phyloP scores from a whole-genome alignment of 2,797 vertebrate species.

The Sebastes nivosus region DNA sequence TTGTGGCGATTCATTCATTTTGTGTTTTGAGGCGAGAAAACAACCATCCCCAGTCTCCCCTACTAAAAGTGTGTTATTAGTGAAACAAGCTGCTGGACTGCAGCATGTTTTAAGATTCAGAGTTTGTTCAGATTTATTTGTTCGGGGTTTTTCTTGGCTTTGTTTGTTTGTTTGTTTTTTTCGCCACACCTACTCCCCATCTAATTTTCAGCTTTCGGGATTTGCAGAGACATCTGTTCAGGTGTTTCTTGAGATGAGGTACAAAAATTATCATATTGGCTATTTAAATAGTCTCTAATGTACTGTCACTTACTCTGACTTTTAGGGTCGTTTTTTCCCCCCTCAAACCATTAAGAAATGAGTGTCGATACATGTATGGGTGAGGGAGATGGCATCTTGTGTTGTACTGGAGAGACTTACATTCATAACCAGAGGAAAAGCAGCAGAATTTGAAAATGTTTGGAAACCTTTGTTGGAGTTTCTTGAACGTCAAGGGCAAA shows the following conservation, averaged over 20 bases:
- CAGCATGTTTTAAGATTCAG: not conserved
- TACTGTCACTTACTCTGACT: not conserved
- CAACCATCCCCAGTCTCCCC: too few relatives aligned
- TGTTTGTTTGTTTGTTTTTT: not conserved
- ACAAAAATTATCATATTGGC: not conserved
- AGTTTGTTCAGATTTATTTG: not conserved
- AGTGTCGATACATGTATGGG: not conserved
- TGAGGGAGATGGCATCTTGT: too few relatives aligned
- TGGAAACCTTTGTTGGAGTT: too few relatives aligned
- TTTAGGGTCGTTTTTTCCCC: fast-evolving
- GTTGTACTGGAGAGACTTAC: too few relatives aligned
- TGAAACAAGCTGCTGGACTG: not conserved
- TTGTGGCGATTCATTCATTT: not conserved
- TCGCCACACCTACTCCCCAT: too few relatives aligned
- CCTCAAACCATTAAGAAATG: not conserved
- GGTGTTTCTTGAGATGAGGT: not conserved
- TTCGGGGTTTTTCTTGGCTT: not conserved
- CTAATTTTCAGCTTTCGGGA: not conserved
- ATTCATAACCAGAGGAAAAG: too few relatives aligned
- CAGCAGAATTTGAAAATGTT: too few relatives aligned
- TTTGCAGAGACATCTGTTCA: not conserved
- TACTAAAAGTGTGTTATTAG: too few relatives aligned
- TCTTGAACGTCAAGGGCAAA: too few relatives aligned
- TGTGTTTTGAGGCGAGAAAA: not conserved
- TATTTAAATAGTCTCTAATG: not conserved